These are phyloP conservation scores for Clostera curtula DNA, from an alignment of 2,888 invertebrate species.

Conservation along the genomic window DNA sequence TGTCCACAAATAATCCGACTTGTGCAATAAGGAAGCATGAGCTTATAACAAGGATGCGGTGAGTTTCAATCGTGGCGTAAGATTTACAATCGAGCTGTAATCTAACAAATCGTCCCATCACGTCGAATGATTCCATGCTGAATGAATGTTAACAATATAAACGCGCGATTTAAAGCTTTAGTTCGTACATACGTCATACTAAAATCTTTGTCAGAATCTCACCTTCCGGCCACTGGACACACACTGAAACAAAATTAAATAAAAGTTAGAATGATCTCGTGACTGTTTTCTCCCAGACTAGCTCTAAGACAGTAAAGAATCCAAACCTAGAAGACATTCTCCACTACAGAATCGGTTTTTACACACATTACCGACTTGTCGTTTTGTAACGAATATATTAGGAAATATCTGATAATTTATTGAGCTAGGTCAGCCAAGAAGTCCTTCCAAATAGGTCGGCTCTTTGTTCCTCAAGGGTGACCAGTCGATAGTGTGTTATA, in stretches of 20 bases:
- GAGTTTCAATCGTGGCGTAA: background rate
- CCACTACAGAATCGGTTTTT: constrained; percentile 57
- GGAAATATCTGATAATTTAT: too few species aligned
- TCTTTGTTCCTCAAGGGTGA: too few species aligned
- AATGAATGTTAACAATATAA: constrained; percentile 59
- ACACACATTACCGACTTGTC: too few species aligned
- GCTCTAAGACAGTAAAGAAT: constrained; percentile 44
- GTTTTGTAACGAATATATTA: too few species aligned
- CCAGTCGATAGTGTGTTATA: too few species aligned
- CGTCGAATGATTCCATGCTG: constrained; percentile 60
- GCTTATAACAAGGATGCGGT: background rate
- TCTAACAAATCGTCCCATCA: constrained; percentile 62
- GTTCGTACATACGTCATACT: constrained; percentile 30
- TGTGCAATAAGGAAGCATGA: constrained; percentile 53
- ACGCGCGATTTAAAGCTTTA: constrained; percentile 62
- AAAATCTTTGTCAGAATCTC: constrained; percentile 49
- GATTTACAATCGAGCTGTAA: constrained; percentile 49
- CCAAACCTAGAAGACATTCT: constrained; percentile 60
- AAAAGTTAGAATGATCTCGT: constrained; percentile 8
- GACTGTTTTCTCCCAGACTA: constrained; percentile 16
- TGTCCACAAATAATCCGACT: too few species aligned
- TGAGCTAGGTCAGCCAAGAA: too few species aligned
- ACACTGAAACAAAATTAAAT: constrained; percentile 82
- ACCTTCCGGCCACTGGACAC: constrained; percentile 95
- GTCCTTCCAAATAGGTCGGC: too few species aligned